Evolutionary conservation across 2,888 invertebrate species (phyloP).

Genomic region (Eristalis arbustorum): DNA sequence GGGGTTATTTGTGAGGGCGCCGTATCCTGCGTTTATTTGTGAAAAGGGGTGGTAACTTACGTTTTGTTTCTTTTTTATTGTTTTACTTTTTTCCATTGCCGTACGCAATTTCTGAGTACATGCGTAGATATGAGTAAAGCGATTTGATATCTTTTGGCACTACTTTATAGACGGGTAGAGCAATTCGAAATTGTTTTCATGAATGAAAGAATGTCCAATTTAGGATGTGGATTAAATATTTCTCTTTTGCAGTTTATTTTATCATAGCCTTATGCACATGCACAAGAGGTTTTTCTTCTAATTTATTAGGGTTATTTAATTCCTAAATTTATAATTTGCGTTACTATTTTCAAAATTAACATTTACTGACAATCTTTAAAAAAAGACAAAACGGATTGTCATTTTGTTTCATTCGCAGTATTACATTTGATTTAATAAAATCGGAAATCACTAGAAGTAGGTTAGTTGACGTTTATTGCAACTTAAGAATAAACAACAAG

Average conservation of each 20-base stretch:
- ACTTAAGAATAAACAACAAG: too few species aligned
- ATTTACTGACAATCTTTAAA: too few species aligned
- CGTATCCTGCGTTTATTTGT: constrained; percentile 45
- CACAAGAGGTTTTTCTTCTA: too few species aligned
- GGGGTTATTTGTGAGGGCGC: constrained; percentile 61
- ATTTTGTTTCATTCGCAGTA: too few species aligned
- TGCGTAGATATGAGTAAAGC: constrained; percentile 50
- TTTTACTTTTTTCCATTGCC: constrained; percentile 26
- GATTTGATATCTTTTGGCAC: constrained; percentile 43
- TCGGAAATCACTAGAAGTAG: too few species aligned
- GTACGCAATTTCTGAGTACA: constrained; percentile 56
- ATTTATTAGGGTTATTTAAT: too few species aligned
- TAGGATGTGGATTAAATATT: not conserved
- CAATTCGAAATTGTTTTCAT: constrained; percentile 46
- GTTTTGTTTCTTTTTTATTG: constrained; percentile 17
- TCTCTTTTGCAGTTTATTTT: not conserved
- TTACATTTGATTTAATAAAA: too few species aligned
- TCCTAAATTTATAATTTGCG: too few species aligned
- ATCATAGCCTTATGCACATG: not conserved
- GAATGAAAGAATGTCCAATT: constrained; percentile 48
- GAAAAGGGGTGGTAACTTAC: constrained; percentile 55
- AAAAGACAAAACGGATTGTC: too few species aligned
- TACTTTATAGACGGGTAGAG: constrained; percentile 32
- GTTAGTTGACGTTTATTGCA: too few species aligned
- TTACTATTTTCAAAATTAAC: too few species aligned